phyloP scores from a whole-genome alignment of 92 coral and sea anemone genomes.

The Paragorgia papillata region DNA sequence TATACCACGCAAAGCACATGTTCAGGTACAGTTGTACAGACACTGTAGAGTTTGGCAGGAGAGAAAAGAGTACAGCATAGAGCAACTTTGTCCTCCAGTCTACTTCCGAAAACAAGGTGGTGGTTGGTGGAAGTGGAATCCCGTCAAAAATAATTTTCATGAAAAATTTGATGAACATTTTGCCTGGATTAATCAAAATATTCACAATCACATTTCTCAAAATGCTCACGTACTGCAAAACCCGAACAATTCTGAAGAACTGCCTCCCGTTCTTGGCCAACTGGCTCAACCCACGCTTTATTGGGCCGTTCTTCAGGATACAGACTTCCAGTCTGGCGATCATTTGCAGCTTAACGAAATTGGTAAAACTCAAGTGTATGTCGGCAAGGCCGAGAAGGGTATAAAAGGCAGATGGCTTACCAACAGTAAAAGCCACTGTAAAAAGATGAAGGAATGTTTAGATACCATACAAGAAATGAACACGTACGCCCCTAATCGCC shows the following conservation, averaged over 20 bases:
- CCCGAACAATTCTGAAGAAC: neutral
- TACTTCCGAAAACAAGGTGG: neutral
- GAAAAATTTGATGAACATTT: neutral
- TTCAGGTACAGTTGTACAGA: neutral
- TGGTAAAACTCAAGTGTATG: conserved; percentile 28
- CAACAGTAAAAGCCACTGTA: neutral
- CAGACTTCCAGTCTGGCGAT: neutral
- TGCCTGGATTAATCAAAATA: neutral
- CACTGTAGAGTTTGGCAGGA: neutral
- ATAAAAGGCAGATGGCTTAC: neutral
- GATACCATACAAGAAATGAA: neutral
- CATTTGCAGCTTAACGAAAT: neutral
- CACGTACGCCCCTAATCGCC: neutral
- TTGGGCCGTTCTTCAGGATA: conserved; percentile 20
- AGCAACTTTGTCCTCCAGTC: neutral
- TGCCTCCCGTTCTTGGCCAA: too few species aligned
- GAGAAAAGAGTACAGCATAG: neutral
- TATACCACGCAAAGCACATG: conserved; percentile 3
- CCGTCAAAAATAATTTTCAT: neutral
- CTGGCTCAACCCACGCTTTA: conserved; percentile 8
- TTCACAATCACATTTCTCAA: neutral
- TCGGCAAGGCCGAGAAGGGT: conserved; percentile 16
- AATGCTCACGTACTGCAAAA: neutral
- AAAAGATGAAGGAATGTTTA: conserved; percentile 1
- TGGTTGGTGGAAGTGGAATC: neutral